Percentiles rank a stretch among this genome's conserved stretches.
Conservation (phyloP, 2,888 invertebrate genomes). For the Troides aeacus region DNA sequence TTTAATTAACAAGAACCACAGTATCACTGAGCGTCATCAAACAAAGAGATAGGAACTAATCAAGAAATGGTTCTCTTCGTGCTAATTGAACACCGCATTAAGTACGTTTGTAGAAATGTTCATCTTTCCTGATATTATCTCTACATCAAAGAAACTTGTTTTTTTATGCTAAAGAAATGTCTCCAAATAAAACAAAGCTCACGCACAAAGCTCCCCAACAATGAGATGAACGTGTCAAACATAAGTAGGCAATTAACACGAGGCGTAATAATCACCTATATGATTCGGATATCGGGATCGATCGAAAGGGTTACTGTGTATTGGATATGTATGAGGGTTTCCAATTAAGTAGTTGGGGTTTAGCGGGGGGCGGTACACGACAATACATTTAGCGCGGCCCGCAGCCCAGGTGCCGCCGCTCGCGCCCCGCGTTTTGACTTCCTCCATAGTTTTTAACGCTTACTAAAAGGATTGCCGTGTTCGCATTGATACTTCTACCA, state of each 20-base stretch:
- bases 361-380: constrained; percentile 68
- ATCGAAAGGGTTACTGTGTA: constrained; percentile 73
- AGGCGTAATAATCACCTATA: constrained; percentile 52
- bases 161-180: too few species aligned
- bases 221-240: not conserved
- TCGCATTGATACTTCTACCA: constrained; percentile 60
- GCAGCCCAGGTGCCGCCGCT: constrained; percentile 43
- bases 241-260: constrained; percentile 39
- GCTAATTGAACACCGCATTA: too few species aligned
- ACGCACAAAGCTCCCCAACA: not conserved
- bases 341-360: constrained; percentile 75
- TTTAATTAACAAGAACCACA: too few species aligned
- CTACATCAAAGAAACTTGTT: too few species aligned
- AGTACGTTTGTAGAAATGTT: too few species aligned
- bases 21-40: too few species aligned
- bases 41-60: too few species aligned
- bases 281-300: constrained; percentile 53
- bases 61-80: too few species aligned
- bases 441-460: constrained; percentile 66
- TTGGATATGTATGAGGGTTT: constrained; percentile 71
- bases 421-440: constrained; percentile 55
- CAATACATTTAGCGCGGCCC: constrained; percentile 69
- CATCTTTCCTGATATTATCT: too few species aligned
- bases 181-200: not conserved
- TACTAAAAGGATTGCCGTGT: constrained; percentile 78